Percentiles rank a stretch among this genome's conserved stretches.
phyloP scores from a whole-genome alignment of 2,888 invertebrate species.

The Coelogynopora nodosa region DNA sequence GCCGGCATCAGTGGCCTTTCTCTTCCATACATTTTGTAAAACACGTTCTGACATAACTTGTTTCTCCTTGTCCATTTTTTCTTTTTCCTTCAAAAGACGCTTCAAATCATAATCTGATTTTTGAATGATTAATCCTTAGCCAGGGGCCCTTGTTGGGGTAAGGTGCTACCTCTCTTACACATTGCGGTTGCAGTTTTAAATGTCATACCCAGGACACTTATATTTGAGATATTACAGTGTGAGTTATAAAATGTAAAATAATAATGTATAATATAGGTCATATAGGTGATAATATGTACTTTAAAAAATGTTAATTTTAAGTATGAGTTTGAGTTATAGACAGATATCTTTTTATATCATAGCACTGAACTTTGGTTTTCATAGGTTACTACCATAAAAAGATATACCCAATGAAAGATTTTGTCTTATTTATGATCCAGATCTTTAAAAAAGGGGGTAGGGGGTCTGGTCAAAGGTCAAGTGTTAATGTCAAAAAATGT shows the following conservation, averaged over 20 bases:
- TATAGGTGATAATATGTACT: not conserved
- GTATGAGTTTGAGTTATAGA: not conserved
- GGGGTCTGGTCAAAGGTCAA: no score
- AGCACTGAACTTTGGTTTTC: no score
- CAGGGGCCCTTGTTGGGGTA: no score
- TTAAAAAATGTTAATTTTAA: not conserved
- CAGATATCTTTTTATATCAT: not conserved
- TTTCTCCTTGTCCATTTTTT: not conserved
- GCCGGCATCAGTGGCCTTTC: not conserved
- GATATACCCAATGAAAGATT: no score
- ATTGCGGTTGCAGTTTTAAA: not conserved
- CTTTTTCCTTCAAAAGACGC: constrained; percentile 3
- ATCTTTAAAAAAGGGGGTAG: no score
- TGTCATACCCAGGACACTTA: not conserved
- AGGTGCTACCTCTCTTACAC: not conserved
- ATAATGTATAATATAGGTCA: not conserved
- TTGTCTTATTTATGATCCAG: no score
- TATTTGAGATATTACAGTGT: not conserved
- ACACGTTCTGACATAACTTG: not conserved
- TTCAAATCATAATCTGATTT: not conserved
- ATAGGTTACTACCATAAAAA: no score
- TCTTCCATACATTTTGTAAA: not conserved
- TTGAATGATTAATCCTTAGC: not conserved
- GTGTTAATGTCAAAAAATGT: no score
- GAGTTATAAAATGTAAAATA: not conserved